Base-by-base conservation (phyloP, 2,888 invertebrate genomes). In the Metopia argyrocephala region DNA sequence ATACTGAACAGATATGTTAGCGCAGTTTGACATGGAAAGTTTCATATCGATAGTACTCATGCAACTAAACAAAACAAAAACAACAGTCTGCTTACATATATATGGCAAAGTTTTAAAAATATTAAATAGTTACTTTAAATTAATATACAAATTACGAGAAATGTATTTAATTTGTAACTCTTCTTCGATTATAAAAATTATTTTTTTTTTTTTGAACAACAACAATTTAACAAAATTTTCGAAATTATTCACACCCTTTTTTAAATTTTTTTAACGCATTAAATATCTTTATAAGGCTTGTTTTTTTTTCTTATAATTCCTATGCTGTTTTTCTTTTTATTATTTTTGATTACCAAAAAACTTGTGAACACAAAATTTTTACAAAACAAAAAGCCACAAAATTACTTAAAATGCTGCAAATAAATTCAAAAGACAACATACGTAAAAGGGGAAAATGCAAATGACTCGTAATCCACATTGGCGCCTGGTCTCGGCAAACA, bases 401-500 rank as follows among this genome's bases (percentile, higher is more conserved):
- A 57, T 54, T 27, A 56, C 5, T 3, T n/a, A 27, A 27, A 27
- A 46, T 7, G 27, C n/a, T n/a, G n/a, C n/a, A n/a, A n/a, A n/a
- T 20, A 7, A 48, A 31, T 21, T 57, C 15, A 50, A 61, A 70
- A 15, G n/a, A 20, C 27, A 15, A n/a, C 27, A 54, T 46, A 46
- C n/a, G 54, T n/a, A 38, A 38, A 18, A 54, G 23, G 23, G 12
- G 18, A 65, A 57, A 68, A 79, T 79, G 69, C 46, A 75, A 75
- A 79, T 79, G n/a, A n/a, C n/a, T n/a, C n/a, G n/a, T 59, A 75
- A 59, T 70, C 45, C 61, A 66, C 27, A 27, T 66, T 79, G 76
- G 79, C 79, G 79, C 71, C 79, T 71, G 79, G 38, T 76, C 12
- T 45, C 18, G 45, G 54, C 31, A 64, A 68, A 70, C 15, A 56